Evolutionary conservation across 2,888 invertebrate species (phyloP).

Genomic region (Branchellion lobata): DNA sequence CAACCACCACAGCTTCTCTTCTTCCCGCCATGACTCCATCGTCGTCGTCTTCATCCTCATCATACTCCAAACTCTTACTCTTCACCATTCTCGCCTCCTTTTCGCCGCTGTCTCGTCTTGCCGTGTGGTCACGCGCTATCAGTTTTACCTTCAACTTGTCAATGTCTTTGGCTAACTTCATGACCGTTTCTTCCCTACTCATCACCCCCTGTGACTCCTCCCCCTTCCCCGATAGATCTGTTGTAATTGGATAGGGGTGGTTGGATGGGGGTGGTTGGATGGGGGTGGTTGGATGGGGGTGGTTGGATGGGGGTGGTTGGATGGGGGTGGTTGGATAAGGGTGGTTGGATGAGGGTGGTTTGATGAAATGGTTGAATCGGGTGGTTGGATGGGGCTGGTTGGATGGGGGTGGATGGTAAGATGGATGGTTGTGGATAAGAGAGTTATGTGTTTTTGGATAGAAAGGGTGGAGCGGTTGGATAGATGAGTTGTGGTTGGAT

Average conservation of each 20-base stretch:
- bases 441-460: no score
- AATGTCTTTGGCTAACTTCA: conserved; percentile 65
- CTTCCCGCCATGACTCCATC: background rate
- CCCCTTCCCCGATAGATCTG: conserved; percentile 62
- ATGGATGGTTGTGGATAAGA: no score
- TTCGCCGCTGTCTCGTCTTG: background rate
- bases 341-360: background rate
- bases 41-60: conserved; percentile 18
- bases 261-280: background rate
- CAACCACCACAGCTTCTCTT: conserved; percentile 4
- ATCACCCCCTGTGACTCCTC: conserved; percentile 74
- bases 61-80: conserved; percentile 27
- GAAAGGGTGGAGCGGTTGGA: no score
- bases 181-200: conserved; percentile 66
- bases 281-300: background rate
- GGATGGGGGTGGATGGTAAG: no score
- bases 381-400: no score
- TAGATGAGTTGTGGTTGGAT: no score
- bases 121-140: conserved; percentile 73
- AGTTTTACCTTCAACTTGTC: conserved; percentile 74
- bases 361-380: background rate
- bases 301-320: background rate
- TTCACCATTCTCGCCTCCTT: conserved; percentile 17
- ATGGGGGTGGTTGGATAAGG: background rate
- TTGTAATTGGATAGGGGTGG: background rate